Percentiles rank a stretch among this genome's conserved stretches.
These are phyloP conservation scores for Myotis brandtii DNA, from an alignment of 2,113 vertebrate genomes.

Conservation along the genomic window DNA sequence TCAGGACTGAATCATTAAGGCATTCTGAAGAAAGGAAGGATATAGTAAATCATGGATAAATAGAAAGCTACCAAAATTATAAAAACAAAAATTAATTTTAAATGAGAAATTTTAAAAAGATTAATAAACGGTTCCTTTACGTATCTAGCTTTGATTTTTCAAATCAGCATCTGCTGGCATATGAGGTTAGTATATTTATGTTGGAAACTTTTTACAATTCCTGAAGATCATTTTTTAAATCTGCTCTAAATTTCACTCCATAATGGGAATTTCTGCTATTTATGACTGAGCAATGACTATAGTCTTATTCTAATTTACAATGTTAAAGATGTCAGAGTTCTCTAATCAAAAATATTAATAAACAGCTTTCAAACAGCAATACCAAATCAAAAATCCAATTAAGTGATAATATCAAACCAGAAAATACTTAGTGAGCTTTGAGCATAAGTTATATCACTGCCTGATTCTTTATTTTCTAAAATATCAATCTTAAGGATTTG, in stretches of 20 bases:
- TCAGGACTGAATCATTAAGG: neutral
- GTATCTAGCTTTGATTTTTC: neutral
- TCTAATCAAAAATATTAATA: neutral
- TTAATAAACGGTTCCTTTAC: neutral
- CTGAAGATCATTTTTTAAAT: slow-evolving; percentile 1
- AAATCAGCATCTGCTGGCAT: neutral
- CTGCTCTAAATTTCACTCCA: neutral
- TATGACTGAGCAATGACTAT: neutral
- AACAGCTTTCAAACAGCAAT: neutral
- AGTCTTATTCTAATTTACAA: neutral
- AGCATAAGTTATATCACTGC: neutral
- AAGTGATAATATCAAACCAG: neutral
- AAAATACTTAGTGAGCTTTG: neutral
- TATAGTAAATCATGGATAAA: slow-evolving; percentile 27
- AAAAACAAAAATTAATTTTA: neutral
- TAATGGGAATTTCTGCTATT: neutral
- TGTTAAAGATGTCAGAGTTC: neutral
- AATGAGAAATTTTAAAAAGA: neutral
- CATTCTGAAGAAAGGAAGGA: slow-evolving; percentile 18
- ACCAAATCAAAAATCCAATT: neutral
- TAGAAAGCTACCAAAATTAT: neutral
- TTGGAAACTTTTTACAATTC: slow-evolving; percentile 12
- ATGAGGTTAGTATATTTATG: neutral
- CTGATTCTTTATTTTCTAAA: slow-evolving; percentile 7
- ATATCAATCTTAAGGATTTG: neutral